Evolutionary conservation across 2,113 vertebrate genomes (phyloP), one percentile per base, ranked within the genome.

Genomic region (Scomber japonicus): DNA sequence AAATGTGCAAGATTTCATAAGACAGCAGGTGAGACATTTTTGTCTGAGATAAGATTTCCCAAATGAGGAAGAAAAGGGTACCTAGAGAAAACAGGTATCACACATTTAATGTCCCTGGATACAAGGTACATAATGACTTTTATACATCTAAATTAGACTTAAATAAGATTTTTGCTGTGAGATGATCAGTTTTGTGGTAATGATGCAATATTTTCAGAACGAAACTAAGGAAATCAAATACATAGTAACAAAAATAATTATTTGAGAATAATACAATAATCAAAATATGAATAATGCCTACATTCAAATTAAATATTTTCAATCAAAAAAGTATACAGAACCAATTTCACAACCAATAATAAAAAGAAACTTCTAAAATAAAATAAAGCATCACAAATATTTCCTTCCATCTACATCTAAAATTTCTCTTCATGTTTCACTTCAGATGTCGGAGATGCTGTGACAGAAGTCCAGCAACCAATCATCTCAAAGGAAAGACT

Each of bases 261-360:
- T 86, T 79, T 72, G 27, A 65, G 4, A 77, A 79, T 24, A 65
- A 50, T 54, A 84, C 54, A 72, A 59, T 79, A 59, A 88, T 84
- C 49, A 69, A 84, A 61, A 84, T 62, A 71, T 81, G 66, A 24
- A 27, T 67, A 30, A 50, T 40, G 54, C 87, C 82, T 80, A 40
- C 35, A 8, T 40, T 40, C 35, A 40, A 66, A 86, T 93, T 94
- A 92, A 91, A 91, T 91, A 93, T 67, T 81, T 85, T 75, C 6
- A 83, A 92, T 93, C 75, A 86, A 40, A 88, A 16, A 35, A 81
- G 76, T 82, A 72, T 69, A 92, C 67, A 78, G 24, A 67, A 75
- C 70, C 67, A 31, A 72, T 70, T 81, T 83, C 19, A 71, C 69
- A 77, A 67, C 35, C 66, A 65, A 81, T 17, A 81, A 81, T 63